Conservation (phyloP, 1,140 invertebrate species). For the Pararge aegeria region DNA sequence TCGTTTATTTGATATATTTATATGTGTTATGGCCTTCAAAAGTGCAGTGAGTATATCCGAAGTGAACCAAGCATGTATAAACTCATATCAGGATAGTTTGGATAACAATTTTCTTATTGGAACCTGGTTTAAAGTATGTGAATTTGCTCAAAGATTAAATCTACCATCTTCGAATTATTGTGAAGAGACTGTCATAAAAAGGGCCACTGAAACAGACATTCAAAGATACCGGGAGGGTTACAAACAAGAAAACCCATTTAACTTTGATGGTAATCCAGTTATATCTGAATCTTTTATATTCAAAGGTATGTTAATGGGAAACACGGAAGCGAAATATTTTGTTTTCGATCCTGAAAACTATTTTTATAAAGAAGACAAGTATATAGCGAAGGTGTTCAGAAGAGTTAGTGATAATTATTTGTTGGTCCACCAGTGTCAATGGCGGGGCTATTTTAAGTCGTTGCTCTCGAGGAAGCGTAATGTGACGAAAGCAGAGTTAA, state of each 20-base stretch:
- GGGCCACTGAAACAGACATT: slow-evolving; percentile 1
- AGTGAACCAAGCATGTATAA: slow-evolving; percentile 13
- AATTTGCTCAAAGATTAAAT: slow-evolving; percentile 7
- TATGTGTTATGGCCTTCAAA: not conserved
- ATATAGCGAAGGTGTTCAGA: slow-evolving; percentile 10
- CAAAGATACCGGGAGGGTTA: slow-evolving; percentile 14
- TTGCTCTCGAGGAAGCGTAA: not conserved
- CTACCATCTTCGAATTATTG: not conserved
- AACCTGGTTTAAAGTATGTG: slow-evolving; percentile 21
- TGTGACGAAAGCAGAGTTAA: not conserved
- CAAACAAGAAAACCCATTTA: slow-evolving; percentile 1
- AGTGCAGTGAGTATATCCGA: not conserved
- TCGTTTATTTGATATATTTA: not conserved
- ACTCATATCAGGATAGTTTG: not conserved
- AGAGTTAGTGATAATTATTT: slow-evolving; percentile 26
- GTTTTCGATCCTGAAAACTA: slow-evolving; percentile 13
- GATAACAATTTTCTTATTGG: slow-evolving; percentile 21
- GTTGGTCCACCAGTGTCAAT: slow-evolving; percentile 5
- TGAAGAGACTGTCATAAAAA: not conserved
- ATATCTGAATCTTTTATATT: not conserved
- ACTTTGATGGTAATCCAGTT: slow-evolving; percentile 22
- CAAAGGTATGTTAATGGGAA: slow-evolving; percentile 18
- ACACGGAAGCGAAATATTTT: slow-evolving; percentile 11
- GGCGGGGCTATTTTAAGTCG: not conserved
- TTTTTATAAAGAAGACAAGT: not conserved